Percentiles rank a stretch among this genome's conserved stretches.
Conservation (phyloP, 2,888 invertebrate species). For the Apotomis capreana region DNA sequence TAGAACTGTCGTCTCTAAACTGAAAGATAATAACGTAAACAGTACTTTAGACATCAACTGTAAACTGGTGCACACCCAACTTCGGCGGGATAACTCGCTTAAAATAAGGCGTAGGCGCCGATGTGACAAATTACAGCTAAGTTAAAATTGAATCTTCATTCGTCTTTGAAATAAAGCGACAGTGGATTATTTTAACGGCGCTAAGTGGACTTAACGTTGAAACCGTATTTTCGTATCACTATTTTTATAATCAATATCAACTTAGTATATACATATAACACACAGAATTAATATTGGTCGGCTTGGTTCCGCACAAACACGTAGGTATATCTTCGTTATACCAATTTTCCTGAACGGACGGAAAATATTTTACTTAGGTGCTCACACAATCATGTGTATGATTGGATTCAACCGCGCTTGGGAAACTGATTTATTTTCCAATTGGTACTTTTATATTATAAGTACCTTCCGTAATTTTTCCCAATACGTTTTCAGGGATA, state of each 20-base stretch:
- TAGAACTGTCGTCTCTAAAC: not conserved
- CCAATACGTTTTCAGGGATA: conserved; percentile 4
- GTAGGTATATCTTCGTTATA: conserved; percentile 26
- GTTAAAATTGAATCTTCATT: not conserved
- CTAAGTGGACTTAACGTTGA: not conserved
- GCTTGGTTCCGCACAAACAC: conserved; percentile 8
- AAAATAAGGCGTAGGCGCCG: not conserved
- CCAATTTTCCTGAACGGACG: conserved; percentile 42
- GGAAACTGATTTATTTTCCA: conserved; percentile 53
- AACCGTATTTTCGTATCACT: not conserved
- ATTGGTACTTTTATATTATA: conserved; percentile 48
- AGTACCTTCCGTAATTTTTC: conserved; percentile 40
- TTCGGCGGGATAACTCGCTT: not conserved
- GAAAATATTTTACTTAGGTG: conserved; percentile 49
- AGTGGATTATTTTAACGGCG: not conserved
- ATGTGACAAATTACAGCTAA: not conserved
- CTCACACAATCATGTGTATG: conserved; percentile 45
- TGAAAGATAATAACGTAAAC: not conserved
- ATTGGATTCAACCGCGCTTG: conserved; percentile 48
- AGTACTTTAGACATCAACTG: not conserved
- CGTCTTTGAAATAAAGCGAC: not conserved
- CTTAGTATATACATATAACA: conserved; percentile 3
- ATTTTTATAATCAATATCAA: not conserved
- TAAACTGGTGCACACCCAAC: not conserved
- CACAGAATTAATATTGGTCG: conserved; percentile 21